Evolutionary conservation across 2,797 vertebrate genomes (phyloP).

Genomic region (Chelidonichthys spinosus): DNA sequence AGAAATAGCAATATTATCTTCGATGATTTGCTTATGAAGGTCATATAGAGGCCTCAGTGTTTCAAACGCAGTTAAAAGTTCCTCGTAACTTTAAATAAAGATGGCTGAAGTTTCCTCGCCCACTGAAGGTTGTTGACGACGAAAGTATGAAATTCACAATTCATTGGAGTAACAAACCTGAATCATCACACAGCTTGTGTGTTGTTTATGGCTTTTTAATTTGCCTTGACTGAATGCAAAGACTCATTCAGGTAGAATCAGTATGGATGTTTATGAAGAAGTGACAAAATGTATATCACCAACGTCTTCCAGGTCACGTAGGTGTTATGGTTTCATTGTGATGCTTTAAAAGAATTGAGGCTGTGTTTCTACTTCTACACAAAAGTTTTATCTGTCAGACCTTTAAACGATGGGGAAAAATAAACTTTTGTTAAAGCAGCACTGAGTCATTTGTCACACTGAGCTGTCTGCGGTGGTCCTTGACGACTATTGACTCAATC

Average conservation of each 20-base stretch:
- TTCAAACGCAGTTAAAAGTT: too few relatives aligned
- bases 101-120: too few relatives aligned
- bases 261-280: slow-evolving; percentile 24
- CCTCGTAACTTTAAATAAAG: too few relatives aligned
- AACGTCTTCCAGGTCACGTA: slow-evolving; percentile 22
- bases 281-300: slow-evolving; percentile 1
- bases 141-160: too few relatives aligned
- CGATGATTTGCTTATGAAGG: too few relatives aligned
- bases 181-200: background rate
- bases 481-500: slow-evolving; percentile 45
- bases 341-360: slow-evolving; percentile 31
- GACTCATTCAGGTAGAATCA: background rate
- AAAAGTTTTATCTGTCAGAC: slow-evolving; percentile 43
- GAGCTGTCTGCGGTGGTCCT: slow-evolving; percentile 49
- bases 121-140: too few relatives aligned
- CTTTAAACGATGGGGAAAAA: slow-evolving; percentile 20
- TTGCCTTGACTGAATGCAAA: slow-evolving; percentile 2
- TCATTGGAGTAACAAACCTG: too few relatives aligned
- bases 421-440: slow-evolving; percentile 46
- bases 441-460: slow-evolving; percentile 61
- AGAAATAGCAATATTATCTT: too few relatives aligned
- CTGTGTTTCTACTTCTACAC: slow-evolving; percentile 49
- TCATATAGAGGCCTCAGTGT: too few relatives aligned
- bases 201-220: background rate
- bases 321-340: slow-evolving; percentile 15